Conservation (phyloP, 2,113 vertebrate species). For the Oophaga pumilio region DNA sequence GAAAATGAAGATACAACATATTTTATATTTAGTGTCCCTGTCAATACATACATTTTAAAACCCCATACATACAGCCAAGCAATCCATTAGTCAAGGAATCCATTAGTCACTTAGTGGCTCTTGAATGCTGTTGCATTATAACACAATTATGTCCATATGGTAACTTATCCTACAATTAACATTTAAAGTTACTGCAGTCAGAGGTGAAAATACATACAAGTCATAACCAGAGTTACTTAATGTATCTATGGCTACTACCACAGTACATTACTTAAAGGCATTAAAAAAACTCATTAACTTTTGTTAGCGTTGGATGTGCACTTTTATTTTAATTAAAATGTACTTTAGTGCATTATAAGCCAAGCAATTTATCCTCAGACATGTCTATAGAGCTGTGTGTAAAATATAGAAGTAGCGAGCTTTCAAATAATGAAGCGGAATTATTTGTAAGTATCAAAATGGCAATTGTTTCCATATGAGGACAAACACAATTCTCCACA, state of each 20-base stretch:
- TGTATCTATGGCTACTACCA: constrained; percentile 33
- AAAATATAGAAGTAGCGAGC: constrained; percentile 14
- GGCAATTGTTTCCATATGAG: too few species aligned
- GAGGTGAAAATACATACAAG: constrained; percentile 11
- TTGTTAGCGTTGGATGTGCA: neutral
- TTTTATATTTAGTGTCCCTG: neutral
- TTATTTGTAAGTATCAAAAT: neutral
- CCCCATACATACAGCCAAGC: constrained; percentile 27
- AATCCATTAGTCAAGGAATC: constrained; percentile 32
- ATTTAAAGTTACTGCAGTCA: neutral
- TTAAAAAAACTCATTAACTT: constrained; percentile 32
- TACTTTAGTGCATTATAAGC: constrained; percentile 10
- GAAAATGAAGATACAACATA: neutral
- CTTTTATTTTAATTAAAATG: constrained; percentile 47
- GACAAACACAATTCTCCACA: too few species aligned
- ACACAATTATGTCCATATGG: constrained; percentile 21
- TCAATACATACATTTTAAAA: neutral
- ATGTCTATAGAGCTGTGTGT: neutral
- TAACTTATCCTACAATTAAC: constrained; percentile 16
- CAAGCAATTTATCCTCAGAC: neutral
- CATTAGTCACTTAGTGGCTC: constrained; percentile 20
- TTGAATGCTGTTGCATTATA: constrained; percentile 29
- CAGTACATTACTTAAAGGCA: constrained; percentile 14
- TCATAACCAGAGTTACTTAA: constrained; percentile 19
- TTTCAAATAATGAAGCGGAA: neutral